Percentiles rank a stretch among this genome's conserved stretches.
Conservation (phyloP, 2,797 vertebrate genomes). For the Oryzias dopingdopingensis region DNA sequence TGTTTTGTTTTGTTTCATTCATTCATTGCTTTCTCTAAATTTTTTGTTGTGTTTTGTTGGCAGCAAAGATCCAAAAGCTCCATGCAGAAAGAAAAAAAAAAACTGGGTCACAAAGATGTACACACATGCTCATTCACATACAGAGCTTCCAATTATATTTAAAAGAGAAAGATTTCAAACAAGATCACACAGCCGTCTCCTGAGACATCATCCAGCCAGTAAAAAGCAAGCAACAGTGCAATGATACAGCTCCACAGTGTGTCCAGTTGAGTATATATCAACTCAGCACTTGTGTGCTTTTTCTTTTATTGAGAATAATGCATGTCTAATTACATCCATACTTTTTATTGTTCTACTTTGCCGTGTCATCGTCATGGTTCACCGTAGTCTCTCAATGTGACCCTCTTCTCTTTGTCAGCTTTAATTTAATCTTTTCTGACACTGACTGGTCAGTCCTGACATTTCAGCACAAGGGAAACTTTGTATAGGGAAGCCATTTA, state of each 20-base stretch:
- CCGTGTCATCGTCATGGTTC: neutral
- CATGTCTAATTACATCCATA: too few relatives aligned
- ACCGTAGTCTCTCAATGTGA: neutral
- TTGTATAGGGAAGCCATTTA: conserved; percentile 45
- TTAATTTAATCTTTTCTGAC: conserved; percentile 26
- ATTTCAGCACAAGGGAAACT: conserved; percentile 38
- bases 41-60: neutral
- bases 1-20: neutral
- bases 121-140: conserved; percentile 30
- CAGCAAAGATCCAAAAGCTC: neutral
- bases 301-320: too few relatives aligned
- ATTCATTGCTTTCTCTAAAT: conserved; percentile 18
- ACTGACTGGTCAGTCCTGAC: conserved; percentile 42
- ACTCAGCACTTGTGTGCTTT: neutral
- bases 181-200: conserved; percentile 38
- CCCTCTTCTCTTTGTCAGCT: conserved; percentile 1
- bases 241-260: conserved; percentile 47
- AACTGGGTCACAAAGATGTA: conserved; percentile 34
- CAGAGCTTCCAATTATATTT: conserved; percentile 52
- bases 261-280: conserved; percentile 28
- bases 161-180: conserved; percentile 42
- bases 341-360: conserved; percentile 1
- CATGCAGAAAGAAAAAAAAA: neutral
- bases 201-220: conserved; percentile 42
- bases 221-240: conserved; percentile 27